A percentile compares a stretch with the other conserved stretches of the same genome.
Conservation (phyloP, 2,888 invertebrate genomes). For the Cremastinae sp. region DNA sequence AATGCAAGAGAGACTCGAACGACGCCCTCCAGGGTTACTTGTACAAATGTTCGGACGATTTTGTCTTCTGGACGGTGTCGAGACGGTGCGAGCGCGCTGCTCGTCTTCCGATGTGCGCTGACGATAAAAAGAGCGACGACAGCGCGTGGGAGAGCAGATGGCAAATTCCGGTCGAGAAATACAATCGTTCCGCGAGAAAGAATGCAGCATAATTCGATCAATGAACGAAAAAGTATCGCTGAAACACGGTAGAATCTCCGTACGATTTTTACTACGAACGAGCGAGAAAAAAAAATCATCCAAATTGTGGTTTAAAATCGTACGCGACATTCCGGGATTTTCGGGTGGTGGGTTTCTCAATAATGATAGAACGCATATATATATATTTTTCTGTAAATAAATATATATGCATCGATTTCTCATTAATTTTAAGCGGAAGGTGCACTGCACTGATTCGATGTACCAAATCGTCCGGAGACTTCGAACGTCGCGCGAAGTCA, state of each 20-base stretch:
- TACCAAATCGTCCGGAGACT: conserved; percentile 17
- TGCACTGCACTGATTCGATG: background rate
- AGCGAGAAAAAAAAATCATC: background rate
- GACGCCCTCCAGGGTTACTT: conserved; percentile 85
- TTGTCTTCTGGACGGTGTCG: conserved; percentile 89
- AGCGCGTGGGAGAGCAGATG: conserved; percentile 67
- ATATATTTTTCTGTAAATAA: no score
- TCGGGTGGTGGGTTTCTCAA: conserved; percentile 47
- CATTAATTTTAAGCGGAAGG: no score
- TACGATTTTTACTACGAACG: conserved; percentile 62
- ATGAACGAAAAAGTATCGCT: background rate
- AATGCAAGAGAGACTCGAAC: conserved; percentile 83
- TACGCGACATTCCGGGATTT: conserved; percentile 51
- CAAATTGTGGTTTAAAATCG: conserved; percentile 50
- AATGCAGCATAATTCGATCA: conserved; percentile 39
- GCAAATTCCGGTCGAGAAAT: conserved; percentile 73
- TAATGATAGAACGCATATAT: conserved; percentile 11
- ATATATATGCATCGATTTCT: no score
- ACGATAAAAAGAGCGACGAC: conserved; percentile 63
- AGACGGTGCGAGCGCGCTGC: conserved; percentile 87
- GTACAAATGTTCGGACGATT: conserved; percentile 89
- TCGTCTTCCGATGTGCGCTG: conserved; percentile 84
- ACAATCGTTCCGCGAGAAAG: conserved; percentile 72
- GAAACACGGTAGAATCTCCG: conserved; percentile 63
- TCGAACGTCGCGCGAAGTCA: background rate